A percentile compares a stretch with the other conserved stretches of the same genome.
Conservation (phyloP, 1,140 invertebrate genomes). For the Drosophila setifemur region DNA sequence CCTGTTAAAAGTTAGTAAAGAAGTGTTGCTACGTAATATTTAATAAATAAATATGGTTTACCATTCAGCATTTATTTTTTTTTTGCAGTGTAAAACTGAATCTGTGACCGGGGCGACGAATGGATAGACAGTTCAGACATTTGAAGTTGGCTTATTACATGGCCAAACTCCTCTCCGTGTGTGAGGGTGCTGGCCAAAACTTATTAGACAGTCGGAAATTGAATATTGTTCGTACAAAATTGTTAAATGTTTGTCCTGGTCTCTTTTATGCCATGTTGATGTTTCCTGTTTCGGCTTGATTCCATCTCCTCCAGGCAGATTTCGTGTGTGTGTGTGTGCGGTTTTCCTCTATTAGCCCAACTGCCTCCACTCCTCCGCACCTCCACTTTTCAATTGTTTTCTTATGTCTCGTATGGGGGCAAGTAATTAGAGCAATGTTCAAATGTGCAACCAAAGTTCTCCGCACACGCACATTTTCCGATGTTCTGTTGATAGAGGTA, state of each 20-base stretch:
- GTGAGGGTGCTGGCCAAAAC: constrained; percentile 60
- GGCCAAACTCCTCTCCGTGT: constrained; percentile 34
- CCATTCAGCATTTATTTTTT: not conserved
- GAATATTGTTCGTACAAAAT: constrained; percentile 76
- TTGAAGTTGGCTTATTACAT: constrained; percentile 72
- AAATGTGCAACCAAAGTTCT: constrained; percentile 54
- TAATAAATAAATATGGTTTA: not conserved
- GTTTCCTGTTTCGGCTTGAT: constrained; percentile 46
- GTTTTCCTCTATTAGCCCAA: no score
- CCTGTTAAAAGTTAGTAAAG: no score
- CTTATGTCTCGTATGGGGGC: constrained; percentile 21
- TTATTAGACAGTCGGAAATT: constrained; percentile 79
- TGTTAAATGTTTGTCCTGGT: constrained; percentile 59
- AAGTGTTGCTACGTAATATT: not conserved
- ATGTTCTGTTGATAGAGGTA: constrained; percentile 34
- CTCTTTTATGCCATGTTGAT: constrained; percentile 48
- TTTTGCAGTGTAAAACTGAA: not conserved
- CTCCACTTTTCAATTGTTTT: constrained; percentile 32
- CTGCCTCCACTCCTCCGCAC: not conserved
- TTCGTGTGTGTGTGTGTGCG: constrained; percentile 9
- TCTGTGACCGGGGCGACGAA: constrained; percentile 23
- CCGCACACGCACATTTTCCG: constrained; percentile 6
- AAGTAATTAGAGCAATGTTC: constrained; percentile 46
- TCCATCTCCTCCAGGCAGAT: constrained; percentile 7
- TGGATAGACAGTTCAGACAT: constrained; percentile 38